A percentile compares a stretch with the other conserved stretches of the same genome.
phyloP scores from a whole-genome alignment of 2,888 invertebrate genomes.

The Pecten maximus region DNA sequence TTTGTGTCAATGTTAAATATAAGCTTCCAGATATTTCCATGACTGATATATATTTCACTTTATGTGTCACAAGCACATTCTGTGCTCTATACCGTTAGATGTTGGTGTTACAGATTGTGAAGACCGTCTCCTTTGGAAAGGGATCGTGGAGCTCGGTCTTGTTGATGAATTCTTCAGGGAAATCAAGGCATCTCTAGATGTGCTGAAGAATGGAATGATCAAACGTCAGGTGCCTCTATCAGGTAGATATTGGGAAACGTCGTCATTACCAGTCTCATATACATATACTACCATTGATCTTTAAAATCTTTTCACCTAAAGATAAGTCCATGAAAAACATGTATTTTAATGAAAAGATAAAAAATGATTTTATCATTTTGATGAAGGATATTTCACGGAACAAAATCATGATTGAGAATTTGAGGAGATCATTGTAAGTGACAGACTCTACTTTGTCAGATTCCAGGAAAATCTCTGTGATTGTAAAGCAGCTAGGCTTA shows the following conservation, averaged over 20 bases:
- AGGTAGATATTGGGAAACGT: constrained; percentile 56
- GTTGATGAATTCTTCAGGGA: constrained; percentile 77
- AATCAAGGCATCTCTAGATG: constrained; percentile 70
- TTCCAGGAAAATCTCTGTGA: constrained; percentile 66
- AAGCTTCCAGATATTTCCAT: too few species aligned
- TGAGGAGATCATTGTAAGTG: neutral
- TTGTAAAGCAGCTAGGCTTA: constrained; percentile 72
- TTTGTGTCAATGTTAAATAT: too few species aligned
- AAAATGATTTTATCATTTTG: neutral
- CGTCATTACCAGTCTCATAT: neutral
- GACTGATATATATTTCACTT: too few species aligned
- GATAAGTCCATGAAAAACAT: neutral
- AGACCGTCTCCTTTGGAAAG: constrained; percentile 74
- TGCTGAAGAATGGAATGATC: constrained; percentile 68
- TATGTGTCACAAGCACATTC: too few species aligned
- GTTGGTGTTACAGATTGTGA: constrained; percentile 56
- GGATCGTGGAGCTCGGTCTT: constrained; percentile 73
- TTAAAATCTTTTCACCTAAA: too few species aligned
- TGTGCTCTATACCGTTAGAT: constrained; percentile 45
- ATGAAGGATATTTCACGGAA: too few species aligned
- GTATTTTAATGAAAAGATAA: neutral
- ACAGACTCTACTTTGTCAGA: constrained; percentile 61
- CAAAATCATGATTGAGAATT: too few species aligned
- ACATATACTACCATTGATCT: too few species aligned
- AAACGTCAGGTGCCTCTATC: constrained; percentile 64